Evolutionary conservation across 30 jellyfish, hydroid and myxozoan genomes (phyloP).

Genomic region (Hydractinia echinata): DNA sequence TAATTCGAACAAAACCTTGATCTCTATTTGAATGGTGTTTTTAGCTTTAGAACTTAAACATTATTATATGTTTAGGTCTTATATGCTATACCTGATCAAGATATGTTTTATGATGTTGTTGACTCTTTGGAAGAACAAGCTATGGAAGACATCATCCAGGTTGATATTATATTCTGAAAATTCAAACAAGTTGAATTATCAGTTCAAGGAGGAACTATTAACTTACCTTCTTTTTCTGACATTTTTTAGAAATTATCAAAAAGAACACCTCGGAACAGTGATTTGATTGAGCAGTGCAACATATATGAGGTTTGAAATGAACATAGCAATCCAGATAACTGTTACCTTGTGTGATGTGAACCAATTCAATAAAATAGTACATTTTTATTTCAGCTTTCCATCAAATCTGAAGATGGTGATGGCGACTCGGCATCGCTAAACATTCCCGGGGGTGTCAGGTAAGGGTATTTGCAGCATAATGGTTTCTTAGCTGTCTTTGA

Average conservation of each 20-base stretch:
- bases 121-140: slow-evolving; percentile 90
- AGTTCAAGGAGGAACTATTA: neutral
- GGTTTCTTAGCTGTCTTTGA: neutral
- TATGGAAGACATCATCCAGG: slow-evolving; percentile 79
- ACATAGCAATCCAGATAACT: neutral
- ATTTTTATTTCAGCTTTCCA: slow-evolving; percentile 39
- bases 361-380: neutral
- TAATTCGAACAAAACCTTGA: too few relatives aligned
- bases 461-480: slow-evolving; percentile 13
- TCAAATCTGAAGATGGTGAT: slow-evolving; percentile 97
- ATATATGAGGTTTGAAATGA: slow-evolving; percentile 71
- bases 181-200: neutral
- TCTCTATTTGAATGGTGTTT: too few relatives aligned
- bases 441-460: slow-evolving; percentile 75
- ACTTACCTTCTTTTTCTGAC: neutral
- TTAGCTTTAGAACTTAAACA: too few relatives aligned
- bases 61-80: slow-evolving; percentile 42
- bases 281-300: slow-evolving; percentile 77
- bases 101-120: slow-evolving; percentile 81
- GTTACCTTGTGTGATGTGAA: slow-evolving; percentile 6
- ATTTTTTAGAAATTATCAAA: slow-evolving; percentile 49
- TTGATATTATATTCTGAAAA: neutral
- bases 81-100: slow-evolving; percentile 94
- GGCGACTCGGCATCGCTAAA: slow-evolving; percentile 21
- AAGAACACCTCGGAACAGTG: slow-evolving; percentile 76